Evolutionary conservation across 2,888 invertebrate genomes (phyloP).

Genomic region (Cotesia congregata): DNA sequence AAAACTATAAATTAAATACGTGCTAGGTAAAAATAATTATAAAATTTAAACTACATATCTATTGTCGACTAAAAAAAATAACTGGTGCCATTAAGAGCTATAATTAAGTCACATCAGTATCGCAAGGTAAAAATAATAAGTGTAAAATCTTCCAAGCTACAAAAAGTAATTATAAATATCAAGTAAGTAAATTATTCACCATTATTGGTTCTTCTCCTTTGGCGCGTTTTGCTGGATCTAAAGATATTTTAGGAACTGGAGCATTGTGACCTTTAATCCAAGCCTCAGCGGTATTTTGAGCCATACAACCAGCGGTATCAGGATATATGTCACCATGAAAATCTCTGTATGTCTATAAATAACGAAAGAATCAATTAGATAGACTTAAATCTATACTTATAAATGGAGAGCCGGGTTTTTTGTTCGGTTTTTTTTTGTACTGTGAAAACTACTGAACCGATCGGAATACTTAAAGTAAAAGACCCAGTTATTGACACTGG

Average conservation of each 20-base stretch:
- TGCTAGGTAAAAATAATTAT: background rate
- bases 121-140: background rate
- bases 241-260: slow-evolving; percentile 84
- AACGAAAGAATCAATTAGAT: slow-evolving; percentile 25
- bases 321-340: slow-evolving; percentile 96
- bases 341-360: slow-evolving; percentile 86
- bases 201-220: slow-evolving; percentile 75
- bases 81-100: background rate
- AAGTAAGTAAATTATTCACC: slow-evolving; percentile 69
- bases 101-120: no score
- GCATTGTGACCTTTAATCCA: slow-evolving; percentile 87
- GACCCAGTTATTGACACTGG: no score
- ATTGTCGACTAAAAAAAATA: background rate
- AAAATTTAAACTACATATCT: background rate
- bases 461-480: no score
- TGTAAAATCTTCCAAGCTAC: slow-evolving; percentile 10
- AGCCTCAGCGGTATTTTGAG: slow-evolving; percentile 83
- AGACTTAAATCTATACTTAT: background rate
- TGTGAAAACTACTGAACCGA: no score
- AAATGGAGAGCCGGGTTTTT: no score
- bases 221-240: slow-evolving; percentile 83
- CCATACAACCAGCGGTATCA: slow-evolving; percentile 86
- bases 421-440: no score
- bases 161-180: slow-evolving; percentile 8
- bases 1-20: no score